These are phyloP conservation scores for Pandemis corylana DNA, from an alignment of 2,888 invertebrate genomes.

Conservation along the genomic window DNA sequence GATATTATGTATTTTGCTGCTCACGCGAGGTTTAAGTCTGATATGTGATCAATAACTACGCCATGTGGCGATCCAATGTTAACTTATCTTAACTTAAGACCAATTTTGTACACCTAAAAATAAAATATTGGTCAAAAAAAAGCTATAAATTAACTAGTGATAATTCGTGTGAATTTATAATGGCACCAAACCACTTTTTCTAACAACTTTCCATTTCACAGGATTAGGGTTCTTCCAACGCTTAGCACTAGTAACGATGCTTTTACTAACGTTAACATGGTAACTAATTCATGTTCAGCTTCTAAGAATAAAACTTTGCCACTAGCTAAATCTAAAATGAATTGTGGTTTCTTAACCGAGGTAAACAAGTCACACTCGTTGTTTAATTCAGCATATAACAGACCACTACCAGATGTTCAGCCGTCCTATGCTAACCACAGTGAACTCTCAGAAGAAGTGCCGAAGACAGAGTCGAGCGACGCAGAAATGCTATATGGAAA, in stretches of 20 bases:
- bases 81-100: no score
- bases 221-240: slow-evolving; percentile 35
- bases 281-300: slow-evolving; percentile 20
- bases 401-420: slow-evolving; percentile 4
- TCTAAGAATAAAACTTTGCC: slow-evolving; percentile 19
- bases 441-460: slow-evolving; percentile 7
- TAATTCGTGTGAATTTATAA: neutral
- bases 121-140: no score
- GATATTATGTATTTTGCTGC: neutral
- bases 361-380: slow-evolving; percentile 1
- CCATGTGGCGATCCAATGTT: no score
- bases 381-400: neutral
- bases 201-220: slow-evolving; percentile 32
- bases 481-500: slow-evolving; percentile 29
- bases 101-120: no score
- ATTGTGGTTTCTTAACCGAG: slow-evolving; percentile 10
- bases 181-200: slow-evolving; percentile 6
- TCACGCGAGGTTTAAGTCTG: neutral
- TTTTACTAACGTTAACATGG: slow-evolving; percentile 43
- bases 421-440: slow-evolving; percentile 20
- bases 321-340: slow-evolving; percentile 5
- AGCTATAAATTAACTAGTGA: neutral
- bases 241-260: slow-evolving; percentile 45
- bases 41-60: neutral
- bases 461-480: neutral